Percentiles rank a stretch among this genome's conserved stretches.
These are phyloP conservation scores for Glareola pratincola DNA, from an alignment of 2,113 vertebrate species.

Conservation along the genomic window DNA sequence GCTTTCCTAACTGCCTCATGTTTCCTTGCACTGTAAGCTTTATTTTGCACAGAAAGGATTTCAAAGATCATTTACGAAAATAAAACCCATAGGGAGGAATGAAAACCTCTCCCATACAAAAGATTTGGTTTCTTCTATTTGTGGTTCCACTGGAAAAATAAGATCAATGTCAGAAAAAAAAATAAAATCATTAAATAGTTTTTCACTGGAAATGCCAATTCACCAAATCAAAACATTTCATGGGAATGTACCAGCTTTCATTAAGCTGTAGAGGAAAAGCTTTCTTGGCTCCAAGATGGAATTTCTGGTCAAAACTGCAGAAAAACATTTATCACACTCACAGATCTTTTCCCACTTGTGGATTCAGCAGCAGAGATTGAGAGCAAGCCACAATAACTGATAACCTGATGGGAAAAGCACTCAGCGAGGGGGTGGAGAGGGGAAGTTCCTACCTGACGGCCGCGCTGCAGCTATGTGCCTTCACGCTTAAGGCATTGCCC, in stretches of 20 bases:
- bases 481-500: fast-evolving
- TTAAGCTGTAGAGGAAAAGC: not conserved
- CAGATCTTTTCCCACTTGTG: not conserved
- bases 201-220: not conserved
- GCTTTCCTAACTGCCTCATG: not conserved
- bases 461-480: not conserved
- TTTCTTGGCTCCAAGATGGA: not conserved
- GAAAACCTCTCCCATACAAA: not conserved
- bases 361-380: not conserved
- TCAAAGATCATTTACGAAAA: not conserved
- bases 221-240: not conserved
- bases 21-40: not conserved
- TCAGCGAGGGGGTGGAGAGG: not conserved
- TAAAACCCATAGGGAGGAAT: not conserved
- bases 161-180: not conserved
- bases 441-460: not conserved
- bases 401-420: not conserved
- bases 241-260: not conserved
- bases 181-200: not conserved
- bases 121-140: not conserved
- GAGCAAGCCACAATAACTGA: not conserved
- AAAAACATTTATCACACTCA: not conserved
- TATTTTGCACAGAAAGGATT: not conserved
- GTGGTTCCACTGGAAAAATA: not conserved
- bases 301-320: not conserved